Percentiles rank a stretch among this genome's conserved stretches.
Evolutionary conservation across 2,797 vertebrate species (phyloP).

Genomic region (Novumbra hubbsi): DNA sequence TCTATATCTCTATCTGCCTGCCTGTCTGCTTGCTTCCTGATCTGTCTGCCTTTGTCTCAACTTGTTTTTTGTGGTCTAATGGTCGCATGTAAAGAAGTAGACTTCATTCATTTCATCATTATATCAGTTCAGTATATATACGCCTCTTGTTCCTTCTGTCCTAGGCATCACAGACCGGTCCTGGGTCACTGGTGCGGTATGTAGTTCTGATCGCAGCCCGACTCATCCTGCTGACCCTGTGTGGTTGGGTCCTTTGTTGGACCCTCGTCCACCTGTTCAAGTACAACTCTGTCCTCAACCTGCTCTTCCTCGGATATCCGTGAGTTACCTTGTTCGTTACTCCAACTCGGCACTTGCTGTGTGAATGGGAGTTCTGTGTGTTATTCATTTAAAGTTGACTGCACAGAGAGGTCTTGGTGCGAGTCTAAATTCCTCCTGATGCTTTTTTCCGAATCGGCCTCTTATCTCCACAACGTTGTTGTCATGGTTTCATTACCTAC

Average conservation of each 20-base stretch:
- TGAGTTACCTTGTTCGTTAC: slow-evolving; percentile 70
- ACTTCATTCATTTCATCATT: too few species aligned
- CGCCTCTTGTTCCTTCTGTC: neutral
- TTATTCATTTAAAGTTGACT: too few species aligned
- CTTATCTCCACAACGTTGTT: too few species aligned
- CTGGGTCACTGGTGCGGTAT: slow-evolving; percentile 84
- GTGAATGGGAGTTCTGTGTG: neutral
- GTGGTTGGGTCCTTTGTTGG: slow-evolving; percentile 97
- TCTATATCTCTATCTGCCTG: too few species aligned
- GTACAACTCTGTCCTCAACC: slow-evolving; percentile 94
- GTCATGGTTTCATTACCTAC: too few species aligned
- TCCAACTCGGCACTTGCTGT: neutral
- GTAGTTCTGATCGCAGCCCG: slow-evolving; percentile 83
- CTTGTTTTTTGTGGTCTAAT: too few species aligned
- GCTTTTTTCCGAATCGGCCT: too few species aligned
- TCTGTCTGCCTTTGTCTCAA: too few species aligned
- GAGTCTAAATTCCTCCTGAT: too few species aligned
- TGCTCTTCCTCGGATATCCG: slow-evolving; percentile 98
- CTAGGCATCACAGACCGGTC: slow-evolving; percentile 89
- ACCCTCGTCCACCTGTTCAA: slow-evolving; percentile 95
- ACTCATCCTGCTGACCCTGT: slow-evolving; percentile 90
- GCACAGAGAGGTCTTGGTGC: too few species aligned
- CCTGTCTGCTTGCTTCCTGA: too few species aligned
- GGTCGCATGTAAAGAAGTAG: too few species aligned
- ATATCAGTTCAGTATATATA: neutral